Evolutionary conservation across 2,797 vertebrate genomes (phyloP).

Genomic region (Amblyopsis hoosieri): DNA sequence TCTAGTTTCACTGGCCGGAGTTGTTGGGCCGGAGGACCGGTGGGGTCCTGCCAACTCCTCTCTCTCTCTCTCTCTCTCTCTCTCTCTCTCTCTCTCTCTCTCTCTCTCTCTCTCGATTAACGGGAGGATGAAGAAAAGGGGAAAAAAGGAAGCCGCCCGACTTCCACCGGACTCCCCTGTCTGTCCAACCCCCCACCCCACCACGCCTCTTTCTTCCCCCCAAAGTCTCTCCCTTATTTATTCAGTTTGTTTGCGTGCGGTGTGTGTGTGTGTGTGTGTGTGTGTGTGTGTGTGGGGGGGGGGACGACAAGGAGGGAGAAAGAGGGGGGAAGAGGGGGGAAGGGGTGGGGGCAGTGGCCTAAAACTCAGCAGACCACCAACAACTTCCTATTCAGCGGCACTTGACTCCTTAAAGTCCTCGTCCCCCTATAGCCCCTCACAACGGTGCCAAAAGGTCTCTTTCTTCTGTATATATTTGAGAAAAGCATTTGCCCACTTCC

Average conservation of each 20-base stretch:
- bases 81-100: slow-evolving; percentile 42
- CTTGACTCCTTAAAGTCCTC: slow-evolving; percentile 86
- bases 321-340: background rate
- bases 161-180: slow-evolving; percentile 51
- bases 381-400: slow-evolving; percentile 78
- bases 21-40: slow-evolving; percentile 41
- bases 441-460: too few species aligned
- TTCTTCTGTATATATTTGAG: too few species aligned
- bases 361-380: slow-evolving; percentile 74
- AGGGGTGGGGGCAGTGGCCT: background rate
- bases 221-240: slow-evolving; percentile 71
- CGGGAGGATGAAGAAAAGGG: slow-evolving; percentile 40
- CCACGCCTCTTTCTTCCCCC: slow-evolving; percentile 37
- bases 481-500: too few species aligned
- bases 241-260: slow-evolving; percentile 76
- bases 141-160: slow-evolving; percentile 54
- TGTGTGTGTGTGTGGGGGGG: too few species aligned
- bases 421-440: slow-evolving; percentile 67
- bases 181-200: slow-evolving; percentile 1
- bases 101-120: slow-evolving; percentile 59
- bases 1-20: slow-evolving; percentile 73
- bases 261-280: too few species aligned
- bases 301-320: too few species aligned
- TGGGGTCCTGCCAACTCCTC: slow-evolving; percentile 56
- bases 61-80: slow-evolving; percentile 45